These are phyloP conservation scores for Aleiodes testaceus DNA, from an alignment of 2,888 invertebrate genomes.

Conservation along the genomic window DNA sequence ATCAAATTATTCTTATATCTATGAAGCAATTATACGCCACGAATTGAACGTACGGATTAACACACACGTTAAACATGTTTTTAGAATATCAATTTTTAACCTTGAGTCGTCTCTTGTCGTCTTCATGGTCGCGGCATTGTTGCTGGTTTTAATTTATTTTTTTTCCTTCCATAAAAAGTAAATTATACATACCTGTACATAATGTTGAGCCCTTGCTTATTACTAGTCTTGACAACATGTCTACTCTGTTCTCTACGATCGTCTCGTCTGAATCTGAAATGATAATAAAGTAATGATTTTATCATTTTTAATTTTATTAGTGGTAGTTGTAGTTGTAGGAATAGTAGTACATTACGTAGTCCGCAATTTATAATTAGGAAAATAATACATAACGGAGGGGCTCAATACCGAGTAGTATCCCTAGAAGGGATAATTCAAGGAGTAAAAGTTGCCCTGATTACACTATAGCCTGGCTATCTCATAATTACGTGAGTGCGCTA, in stretches of 20 bases:
- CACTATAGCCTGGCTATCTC: constrained; percentile 26
- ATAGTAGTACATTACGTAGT: too few relatives aligned
- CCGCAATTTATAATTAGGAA: too few relatives aligned
- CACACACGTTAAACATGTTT: constrained; percentile 4
- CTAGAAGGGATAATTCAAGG: too few relatives aligned
- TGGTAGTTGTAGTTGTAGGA: too few relatives aligned
- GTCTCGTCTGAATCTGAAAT: constrained; percentile 47
- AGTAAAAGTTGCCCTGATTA: constrained; percentile 8
- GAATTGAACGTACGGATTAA: constrained; percentile 26
- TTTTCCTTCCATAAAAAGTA: not conserved
- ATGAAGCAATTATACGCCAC: constrained; percentile 5
- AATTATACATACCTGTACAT: constrained; percentile 59
- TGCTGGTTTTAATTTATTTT: constrained; percentile 1
- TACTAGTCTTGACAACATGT: constrained; percentile 59
- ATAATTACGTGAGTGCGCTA: constrained; percentile 22
- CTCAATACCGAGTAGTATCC: too few relatives aligned
- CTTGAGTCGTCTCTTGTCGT: constrained; percentile 21
- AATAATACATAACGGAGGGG: too few relatives aligned
- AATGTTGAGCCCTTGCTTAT: constrained; percentile 50
- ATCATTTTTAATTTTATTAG: too few relatives aligned
- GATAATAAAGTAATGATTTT: constrained; percentile 25
- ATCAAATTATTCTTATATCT: constrained; percentile 17
- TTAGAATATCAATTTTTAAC: constrained; percentile 20
- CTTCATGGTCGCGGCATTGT: not conserved
- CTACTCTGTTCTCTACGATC: constrained; percentile 50